A percentile compares a stretch with the other conserved stretches of the same genome.
These are phyloP conservation scores for Yoshiicerus persimilis DNA, from an alignment of 1,140 invertebrate species.

Conservation along the genomic window DNA sequence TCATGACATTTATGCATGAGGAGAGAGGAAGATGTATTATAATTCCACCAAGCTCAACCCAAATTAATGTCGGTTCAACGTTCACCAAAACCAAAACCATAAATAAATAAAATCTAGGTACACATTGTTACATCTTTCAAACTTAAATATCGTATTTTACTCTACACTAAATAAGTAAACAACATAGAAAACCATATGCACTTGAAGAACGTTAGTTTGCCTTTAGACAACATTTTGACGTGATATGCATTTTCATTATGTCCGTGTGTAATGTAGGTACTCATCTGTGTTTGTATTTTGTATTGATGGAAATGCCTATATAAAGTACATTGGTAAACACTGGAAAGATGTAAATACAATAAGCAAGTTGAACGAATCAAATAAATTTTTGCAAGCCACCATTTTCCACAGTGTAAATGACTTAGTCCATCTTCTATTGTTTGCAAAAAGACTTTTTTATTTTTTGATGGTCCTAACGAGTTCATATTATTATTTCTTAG, in stretches of 20 bases:
- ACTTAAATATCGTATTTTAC: background rate
- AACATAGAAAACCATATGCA: too few relatives aligned
- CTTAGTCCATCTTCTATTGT: background rate
- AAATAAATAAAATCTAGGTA: conserved; percentile 10
- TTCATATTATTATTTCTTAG: background rate
- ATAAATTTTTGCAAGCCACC: conserved; percentile 10
- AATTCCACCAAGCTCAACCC: conserved; percentile 5
- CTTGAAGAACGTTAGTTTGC: too few relatives aligned
- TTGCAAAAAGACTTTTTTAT: background rate
- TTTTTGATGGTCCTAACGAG: background rate
- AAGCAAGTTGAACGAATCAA: background rate
- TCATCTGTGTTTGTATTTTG: background rate
- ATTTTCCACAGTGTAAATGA: background rate
- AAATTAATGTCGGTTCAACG: conserved; percentile 20
- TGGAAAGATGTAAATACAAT: background rate
- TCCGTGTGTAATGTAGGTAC: background rate
- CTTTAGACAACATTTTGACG: background rate
- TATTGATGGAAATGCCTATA: background rate
- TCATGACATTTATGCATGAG: conserved; percentile 28
- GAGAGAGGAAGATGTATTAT: conserved; percentile 20
- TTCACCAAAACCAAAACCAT: conserved; percentile 20
- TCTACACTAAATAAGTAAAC: background rate
- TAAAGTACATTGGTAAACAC: background rate
- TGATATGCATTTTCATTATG: background rate
- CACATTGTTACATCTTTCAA: background rate